Conservation (phyloP, 2,113 vertebrate species). For the Pluvianellus socialis region DNA sequence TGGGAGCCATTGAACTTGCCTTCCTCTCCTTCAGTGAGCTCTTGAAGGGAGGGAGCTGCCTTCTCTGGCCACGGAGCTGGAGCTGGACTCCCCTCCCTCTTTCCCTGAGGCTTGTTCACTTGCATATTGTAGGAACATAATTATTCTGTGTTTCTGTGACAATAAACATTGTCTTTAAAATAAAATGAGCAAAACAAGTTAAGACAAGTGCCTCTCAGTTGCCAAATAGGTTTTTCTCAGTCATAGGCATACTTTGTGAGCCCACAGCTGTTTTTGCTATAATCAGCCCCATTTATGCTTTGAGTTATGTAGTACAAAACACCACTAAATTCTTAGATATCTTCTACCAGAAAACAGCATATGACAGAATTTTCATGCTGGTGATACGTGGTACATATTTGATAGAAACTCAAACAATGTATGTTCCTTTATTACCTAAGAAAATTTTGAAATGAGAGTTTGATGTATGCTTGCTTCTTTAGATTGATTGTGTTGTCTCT, state of each 20-base stretch:
- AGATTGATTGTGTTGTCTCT: background rate
- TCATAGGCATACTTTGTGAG: background rate
- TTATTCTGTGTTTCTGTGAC: background rate
- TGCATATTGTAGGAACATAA: background rate
- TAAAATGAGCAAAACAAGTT: background rate
- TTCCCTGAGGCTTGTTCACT: background rate
- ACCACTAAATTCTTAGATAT: background rate
- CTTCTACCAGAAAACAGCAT: background rate
- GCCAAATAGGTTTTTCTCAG: background rate
- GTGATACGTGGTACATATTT: background rate
- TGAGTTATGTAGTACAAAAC: background rate
- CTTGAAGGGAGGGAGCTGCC: background rate
- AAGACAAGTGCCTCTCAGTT: background rate
- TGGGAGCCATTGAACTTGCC: background rate
- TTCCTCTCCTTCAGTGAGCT: background rate
- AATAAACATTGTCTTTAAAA: background rate
- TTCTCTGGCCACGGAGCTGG: rapidly evolving
- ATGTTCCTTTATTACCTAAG: background rate
- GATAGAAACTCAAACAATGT: background rate
- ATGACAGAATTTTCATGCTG: background rate
- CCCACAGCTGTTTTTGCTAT: background rate
- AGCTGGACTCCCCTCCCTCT: background rate
- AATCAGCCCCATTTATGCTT: background rate
- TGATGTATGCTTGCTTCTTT: background rate
- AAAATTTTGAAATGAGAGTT: background rate